These are phyloP conservation scores for Dicroscelio sp. DNA, from an alignment of 2,888 invertebrate genomes.

Conservation along the genomic window DNA sequence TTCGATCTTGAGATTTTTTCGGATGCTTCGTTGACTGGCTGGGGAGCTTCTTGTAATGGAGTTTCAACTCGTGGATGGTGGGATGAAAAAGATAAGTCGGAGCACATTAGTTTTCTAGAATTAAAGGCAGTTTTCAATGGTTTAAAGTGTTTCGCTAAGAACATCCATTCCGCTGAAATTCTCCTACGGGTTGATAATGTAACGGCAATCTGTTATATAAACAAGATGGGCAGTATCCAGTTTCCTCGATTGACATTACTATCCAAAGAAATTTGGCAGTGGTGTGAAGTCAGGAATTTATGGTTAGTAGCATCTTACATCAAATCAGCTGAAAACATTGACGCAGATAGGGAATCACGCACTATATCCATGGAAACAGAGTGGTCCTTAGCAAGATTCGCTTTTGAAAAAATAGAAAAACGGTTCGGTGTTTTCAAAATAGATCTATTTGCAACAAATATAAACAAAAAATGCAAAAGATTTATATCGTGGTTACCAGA, in stretches of 20 bases:
- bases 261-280: constrained; percentile 79
- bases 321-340: constrained; percentile 81
- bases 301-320: constrained; percentile 79
- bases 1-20: constrained; percentile 49
- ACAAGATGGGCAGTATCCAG: no score
- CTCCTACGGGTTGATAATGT: constrained; percentile 67
- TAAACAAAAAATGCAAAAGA: no score
- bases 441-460: not conserved
- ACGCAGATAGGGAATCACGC: constrained; percentile 82
- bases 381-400: constrained; percentile 51
- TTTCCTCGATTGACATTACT: constrained; percentile 19
- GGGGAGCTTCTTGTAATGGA: not conserved
- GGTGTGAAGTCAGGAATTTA: constrained; percentile 66
- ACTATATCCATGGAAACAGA: constrained; percentile 65
- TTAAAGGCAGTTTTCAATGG: constrained; percentile 59
- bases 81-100: constrained; percentile 49
- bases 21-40: constrained; percentile 26
- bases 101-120: constrained; percentile 77
- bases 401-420: not conserved
- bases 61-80: constrained; percentile 16
- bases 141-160: constrained; percentile 40
- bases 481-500: not conserved
- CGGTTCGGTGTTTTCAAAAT: not conserved
- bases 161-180: constrained; percentile 54
- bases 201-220: constrained; percentile 12